A percentile compares a stretch with the other conserved stretches of the same genome.
These are phyloP conservation scores for Austrofundulus limnaeus DNA, from an alignment of 2,113 vertebrate genomes.

Conservation along the genomic window DNA sequence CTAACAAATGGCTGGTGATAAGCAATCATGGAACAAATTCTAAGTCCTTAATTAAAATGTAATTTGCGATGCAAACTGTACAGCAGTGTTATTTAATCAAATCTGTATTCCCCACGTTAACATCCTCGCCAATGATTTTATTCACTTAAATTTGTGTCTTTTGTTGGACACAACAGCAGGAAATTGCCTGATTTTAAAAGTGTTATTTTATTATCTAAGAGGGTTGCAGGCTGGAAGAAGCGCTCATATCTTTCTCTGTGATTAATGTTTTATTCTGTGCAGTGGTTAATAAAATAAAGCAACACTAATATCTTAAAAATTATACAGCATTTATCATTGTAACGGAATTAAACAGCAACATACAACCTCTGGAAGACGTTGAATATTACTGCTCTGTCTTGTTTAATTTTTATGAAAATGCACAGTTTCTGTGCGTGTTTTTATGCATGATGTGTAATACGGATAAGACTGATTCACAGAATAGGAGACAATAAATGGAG, in stretches of 20 bases:
- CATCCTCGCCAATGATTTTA: slow-evolving; percentile 5
- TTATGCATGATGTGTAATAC: neutral
- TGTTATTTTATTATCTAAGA: neutral
- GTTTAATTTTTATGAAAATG: neutral
- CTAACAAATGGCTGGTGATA: too few species aligned
- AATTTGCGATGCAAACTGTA: neutral
- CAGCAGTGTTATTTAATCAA: neutral
- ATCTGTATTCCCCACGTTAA: slow-evolving; percentile 1
- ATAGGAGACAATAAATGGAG: neutral
- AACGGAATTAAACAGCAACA: neutral
- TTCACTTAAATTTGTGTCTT: slow-evolving; percentile 26
- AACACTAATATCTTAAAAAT: neutral
- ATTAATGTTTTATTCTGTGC: neutral
- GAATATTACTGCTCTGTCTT: neutral
- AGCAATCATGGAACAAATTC: too few species aligned
- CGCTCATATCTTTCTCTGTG: neutral
- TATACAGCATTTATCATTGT: neutral
- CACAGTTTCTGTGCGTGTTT: neutral
- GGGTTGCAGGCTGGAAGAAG: neutral
- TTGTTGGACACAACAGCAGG: slow-evolving; percentile 28
- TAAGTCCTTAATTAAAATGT: too few species aligned
- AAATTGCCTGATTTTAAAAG: slow-evolving; percentile 12
- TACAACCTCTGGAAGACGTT: neutral
- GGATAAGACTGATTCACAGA: neutral
- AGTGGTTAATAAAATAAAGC: neutral